Base-by-base conservation (phyloP, 2,797 vertebrate species). In the Molossus molossus region DNA sequence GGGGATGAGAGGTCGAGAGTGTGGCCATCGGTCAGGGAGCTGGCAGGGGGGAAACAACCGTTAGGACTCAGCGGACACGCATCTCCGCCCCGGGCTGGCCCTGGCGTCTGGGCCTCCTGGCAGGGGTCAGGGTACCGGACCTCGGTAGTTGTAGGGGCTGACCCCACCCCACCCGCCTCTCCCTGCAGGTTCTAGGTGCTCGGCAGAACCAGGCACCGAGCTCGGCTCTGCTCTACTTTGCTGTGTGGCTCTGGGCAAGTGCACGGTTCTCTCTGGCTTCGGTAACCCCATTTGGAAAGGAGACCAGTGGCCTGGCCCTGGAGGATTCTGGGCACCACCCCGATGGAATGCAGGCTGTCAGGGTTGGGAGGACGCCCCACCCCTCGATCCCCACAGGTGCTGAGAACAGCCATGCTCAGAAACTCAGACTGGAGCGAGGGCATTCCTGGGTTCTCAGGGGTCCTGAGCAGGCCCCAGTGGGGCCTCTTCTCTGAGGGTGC, bases 1-100 rank as follows among this genome's bases (percentile, higher is more conserved):
- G 62, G 86, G 79, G 45, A 73, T 0, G 20, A 55, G 62, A 70
- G 53, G 6, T 75, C 5, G 0, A 82, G 72, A 17, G 84, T 88
- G 48, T 1, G 73, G 95, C 87, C 70, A 13, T 90, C 96, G 79
- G 79, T 81, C 83, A 90, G 77, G 20, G 75, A 92, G 94, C 98
- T 98, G 91, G 88, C 0, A 0, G 67, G 87, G 53, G 40, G 25
- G 62, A 20, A 70, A 57, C 53, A 62, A 3, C 0, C 0, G 48
- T 97, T 65, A 96, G 93, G 62, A 53, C 10, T 5, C 0, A 7
- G 29, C 7, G 11, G 55, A 6, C 17, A 0, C 2, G 18, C 62
- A 2, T 3, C 25, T n/a, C 3, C 1, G 33, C 20, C 58, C 1
- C 0, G 20, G 55, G 70, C 11, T 15, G 83, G 29, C 21, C 5